Base-by-base conservation (phyloP, 1,140 invertebrate genomes). In the Lanistes nyassanus region DNA sequence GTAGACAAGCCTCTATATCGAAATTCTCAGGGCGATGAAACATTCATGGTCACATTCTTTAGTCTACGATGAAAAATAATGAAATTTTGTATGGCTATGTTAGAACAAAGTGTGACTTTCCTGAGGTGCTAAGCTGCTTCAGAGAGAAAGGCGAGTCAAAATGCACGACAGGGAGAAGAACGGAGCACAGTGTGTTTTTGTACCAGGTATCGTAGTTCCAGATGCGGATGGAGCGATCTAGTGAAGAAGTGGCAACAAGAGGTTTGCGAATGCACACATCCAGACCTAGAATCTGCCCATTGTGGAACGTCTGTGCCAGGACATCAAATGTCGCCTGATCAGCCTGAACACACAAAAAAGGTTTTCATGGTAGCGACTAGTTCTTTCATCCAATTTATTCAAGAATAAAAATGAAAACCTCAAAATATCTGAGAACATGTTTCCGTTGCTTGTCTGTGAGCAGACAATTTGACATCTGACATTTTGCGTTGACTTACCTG, bases 211-310 rank as follows among this genome's bases (percentile, higher is more conserved):
- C 93, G 81, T 95, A 97, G 84, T 98, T 96, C 96, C 96, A 98
- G 21, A 98, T 91, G 64, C 94, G 91, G 47, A 98, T 92, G 37
- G 93, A 95, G 73, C 94, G 92, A 87, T 98, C 96, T 19, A 91
- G 83, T 69, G 95, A 95, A 62, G 93, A 94, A 0, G 96, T 97
- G 85, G 96, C 93, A 42, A 97, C 92, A 51, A 97, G 75, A 0
- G 95, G 94, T 88, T 97, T 98, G 93, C 96, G 95, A 3, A 93
- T 91, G 85, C 96, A 97, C 74, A 95, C 92, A 13, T 95, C 93
- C 31, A 97, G 86, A 26, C 92, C 92, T 53, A 93, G 92, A 34
- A 98, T 94, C 3, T 92, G 88, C 3, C 94, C 94, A 72, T 94
- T 93, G 86, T 98, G 96, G 78, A 96, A 92, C 0, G 92, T 88